These are phyloP conservation scores for Drosophila azteca DNA, from an alignment of 1,140 invertebrate genomes.

Conservation along the genomic window DNA sequence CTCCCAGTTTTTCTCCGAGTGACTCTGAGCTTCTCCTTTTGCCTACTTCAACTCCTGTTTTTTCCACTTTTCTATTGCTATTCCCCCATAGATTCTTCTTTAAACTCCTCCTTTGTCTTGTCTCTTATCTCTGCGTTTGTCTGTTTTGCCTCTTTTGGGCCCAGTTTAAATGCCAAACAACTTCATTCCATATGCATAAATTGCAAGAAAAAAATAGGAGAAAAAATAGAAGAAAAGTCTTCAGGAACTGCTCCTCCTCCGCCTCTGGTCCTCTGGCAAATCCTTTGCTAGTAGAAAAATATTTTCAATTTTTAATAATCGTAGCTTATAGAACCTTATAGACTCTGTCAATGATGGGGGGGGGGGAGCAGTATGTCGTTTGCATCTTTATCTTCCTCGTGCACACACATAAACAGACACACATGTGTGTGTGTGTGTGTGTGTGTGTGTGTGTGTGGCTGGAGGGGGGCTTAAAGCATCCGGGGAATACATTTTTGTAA, in stretches of 20 bases:
- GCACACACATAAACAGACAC: constrained; percentile 30
- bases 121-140: constrained; percentile 4
- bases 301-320: constrained; percentile 78
- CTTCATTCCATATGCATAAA: constrained; percentile 77
- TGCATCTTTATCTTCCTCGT: background rate
- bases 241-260: constrained; percentile 11
- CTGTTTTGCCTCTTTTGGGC: constrained; percentile 31
- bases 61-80: no score
- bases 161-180: constrained; percentile 63
- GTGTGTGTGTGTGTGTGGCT: background rate
- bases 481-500: constrained; percentile 47
- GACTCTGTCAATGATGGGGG: constrained; percentile 8
- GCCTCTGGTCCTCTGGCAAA: constrained; percentile 13
- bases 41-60: background rate
- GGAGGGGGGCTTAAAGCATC: constrained; percentile 28
- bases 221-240: constrained; percentile 11
- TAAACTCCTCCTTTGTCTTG: constrained; percentile 1
- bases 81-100: no score
- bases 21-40: background rate
- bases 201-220: constrained; percentile 46
- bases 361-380: background rate
- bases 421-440: background rate
- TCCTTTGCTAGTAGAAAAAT: constrained; percentile 32
- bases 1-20: no score
- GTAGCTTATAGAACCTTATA: constrained; percentile 59